Base-by-base conservation (phyloP, 2,113 vertebrate species). In the Microcebus lehilahytsara region DNA sequence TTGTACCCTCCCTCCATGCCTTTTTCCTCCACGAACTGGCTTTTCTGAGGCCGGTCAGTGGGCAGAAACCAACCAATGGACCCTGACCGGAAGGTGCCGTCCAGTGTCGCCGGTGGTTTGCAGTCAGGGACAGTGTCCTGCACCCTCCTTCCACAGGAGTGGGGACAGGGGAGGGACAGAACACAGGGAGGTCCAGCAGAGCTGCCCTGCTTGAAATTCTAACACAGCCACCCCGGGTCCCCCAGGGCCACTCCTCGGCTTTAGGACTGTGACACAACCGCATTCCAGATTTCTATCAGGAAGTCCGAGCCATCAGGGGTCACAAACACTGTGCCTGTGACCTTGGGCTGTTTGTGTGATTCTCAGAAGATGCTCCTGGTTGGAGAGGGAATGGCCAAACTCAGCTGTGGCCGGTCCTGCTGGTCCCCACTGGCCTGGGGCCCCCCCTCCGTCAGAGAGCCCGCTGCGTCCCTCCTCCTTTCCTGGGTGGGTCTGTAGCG, bases 181-280 rank as follows among this genome's bases (percentile, higher is more conserved):
- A 3, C 16, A 2, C 19, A 37, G 37, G 69, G 16, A 30, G 0
- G 9, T n/a, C 32, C 1, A n/a, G 14, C 14, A 34, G 23, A 19
- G 3, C 51, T 46, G 12, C 7, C 74, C 64, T 11, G 23, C 40
- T 58, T 60, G 27, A 5, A 11, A 0, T 22, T 53, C 72, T 40
- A n/a, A 42, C 46, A 8, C 27, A 22, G 8, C 22, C 2, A 5
- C 56, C 1, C 6, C 4, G 64, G 12, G 88, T 25, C 6, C 4
- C 10, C 2, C 3, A 0, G 12, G 86, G 7, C 9, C 40, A 20
- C 6, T 11, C 49, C 42, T 1, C 1, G 37, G 37, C 1, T 13
- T 51, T 51, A 51, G 49, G 49, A 51, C 10, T 2, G n/a, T 3
- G 62, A 22, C 13, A 16, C n/a, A 25, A 23, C 9, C 2, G 1